phyloP scores from a whole-genome alignment of 2,888 invertebrate species.

The Hermaeophaga mercurialis region DNA sequence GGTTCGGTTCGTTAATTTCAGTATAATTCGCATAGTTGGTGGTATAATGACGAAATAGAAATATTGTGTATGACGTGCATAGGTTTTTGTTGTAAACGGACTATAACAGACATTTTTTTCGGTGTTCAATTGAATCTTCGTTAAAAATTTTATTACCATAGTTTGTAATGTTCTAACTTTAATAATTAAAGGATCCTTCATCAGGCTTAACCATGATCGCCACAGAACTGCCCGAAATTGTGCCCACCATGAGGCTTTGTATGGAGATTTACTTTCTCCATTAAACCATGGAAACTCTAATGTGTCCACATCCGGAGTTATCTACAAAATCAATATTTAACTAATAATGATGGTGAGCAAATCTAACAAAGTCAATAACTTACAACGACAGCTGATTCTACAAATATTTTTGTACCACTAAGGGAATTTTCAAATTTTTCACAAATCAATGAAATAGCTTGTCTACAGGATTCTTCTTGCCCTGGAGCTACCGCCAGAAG shows the following conservation, averaged over 20 bases:
- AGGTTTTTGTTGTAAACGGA: too few relatives aligned
- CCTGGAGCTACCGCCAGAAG: conserved; percentile 86
- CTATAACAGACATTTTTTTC: too few relatives aligned
- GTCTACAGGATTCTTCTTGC: conserved; percentile 77
- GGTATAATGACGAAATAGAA: too few relatives aligned
- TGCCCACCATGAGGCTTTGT: conserved; percentile 85
- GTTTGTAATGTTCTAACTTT: conserved; percentile 89
- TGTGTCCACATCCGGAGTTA: neutral
- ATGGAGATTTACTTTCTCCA: conserved; percentile 56
- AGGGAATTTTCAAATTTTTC: conserved; percentile 73
- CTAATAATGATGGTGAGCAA: too few relatives aligned
- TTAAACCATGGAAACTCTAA: neutral
- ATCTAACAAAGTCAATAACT: conserved; percentile 16
- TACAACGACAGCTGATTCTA: conserved; percentile 63
- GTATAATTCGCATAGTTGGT: too few relatives aligned
- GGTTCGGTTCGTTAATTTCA: too few relatives aligned
- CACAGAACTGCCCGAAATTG: conserved; percentile 90
- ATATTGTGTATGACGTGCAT: too few relatives aligned
- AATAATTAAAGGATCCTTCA: conserved; percentile 89
- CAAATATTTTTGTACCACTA: conserved; percentile 64
- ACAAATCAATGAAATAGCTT: conserved; percentile 79
- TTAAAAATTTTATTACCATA: conserved; percentile 74
- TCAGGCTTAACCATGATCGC: conserved; percentile 86
- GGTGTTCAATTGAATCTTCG: too few relatives aligned
- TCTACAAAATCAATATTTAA: neutral